A percentile compares a stretch with the other conserved stretches of the same genome.
These are phyloP conservation scores for Eubasilissa splendida DNA, from an alignment of 2,888 invertebrate genomes.

Conservation along the genomic window DNA sequence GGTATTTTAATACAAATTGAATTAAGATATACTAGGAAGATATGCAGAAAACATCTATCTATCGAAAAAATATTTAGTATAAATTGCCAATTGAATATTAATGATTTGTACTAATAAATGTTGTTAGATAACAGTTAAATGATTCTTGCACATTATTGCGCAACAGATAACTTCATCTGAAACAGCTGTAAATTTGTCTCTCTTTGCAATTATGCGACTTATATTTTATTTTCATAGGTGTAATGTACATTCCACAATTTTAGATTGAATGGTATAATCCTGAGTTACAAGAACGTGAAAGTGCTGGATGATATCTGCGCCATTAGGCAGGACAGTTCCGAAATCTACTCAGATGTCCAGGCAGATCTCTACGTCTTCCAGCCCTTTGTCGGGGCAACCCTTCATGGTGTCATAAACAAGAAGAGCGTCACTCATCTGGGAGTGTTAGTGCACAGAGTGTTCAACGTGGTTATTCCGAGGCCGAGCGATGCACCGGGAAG, in stretches of 20 bases:
- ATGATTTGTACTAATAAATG: no score
- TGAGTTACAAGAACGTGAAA: conserved; percentile 79
- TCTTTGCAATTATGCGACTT: neutral
- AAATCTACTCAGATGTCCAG: conserved; percentile 77
- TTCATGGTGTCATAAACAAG: conserved; percentile 79
- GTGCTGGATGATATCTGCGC: conserved; percentile 73
- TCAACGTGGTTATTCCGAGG: conserved; percentile 80
- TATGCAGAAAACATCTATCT: no score
- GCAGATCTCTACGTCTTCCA: conserved; percentile 79
- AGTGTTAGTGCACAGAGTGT: conserved; percentile 79
- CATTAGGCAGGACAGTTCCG: conserved; percentile 76
- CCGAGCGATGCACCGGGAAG: conserved; percentile 69
- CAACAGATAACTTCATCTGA: no score
- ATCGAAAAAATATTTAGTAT: no score
- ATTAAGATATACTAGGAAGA: no score
- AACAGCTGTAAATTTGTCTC: neutral
- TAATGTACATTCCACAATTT: conserved; percentile 60
- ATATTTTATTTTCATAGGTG: neutral
- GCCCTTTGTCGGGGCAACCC: conserved; percentile 74
- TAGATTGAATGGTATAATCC: conserved; percentile 78
- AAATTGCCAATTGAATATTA: no score
- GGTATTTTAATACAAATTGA: no score
- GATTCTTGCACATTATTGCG: no score
- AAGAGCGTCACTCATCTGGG: conserved; percentile 78
- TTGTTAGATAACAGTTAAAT: no score